phyloP scores from a whole-genome alignment of 2,888 invertebrate species.

The Tetranychus truncatus region DNA sequence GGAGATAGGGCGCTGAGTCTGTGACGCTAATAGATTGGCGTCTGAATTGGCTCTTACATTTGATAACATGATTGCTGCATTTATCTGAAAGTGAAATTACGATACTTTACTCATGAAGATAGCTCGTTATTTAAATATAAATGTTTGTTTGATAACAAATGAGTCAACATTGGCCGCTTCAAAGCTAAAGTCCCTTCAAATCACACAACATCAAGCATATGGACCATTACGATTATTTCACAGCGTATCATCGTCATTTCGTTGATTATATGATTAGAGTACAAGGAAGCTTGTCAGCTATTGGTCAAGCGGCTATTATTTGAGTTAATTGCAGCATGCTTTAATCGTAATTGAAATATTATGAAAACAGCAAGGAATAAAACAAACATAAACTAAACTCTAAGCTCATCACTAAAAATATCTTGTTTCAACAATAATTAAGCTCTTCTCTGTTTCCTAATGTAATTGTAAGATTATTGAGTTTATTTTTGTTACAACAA shows the following conservation, averaged over 20 bases:
- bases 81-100: slow-evolving; percentile 91
- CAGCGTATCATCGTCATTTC: background rate
- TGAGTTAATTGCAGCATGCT: too few relatives aligned
- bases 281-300: background rate
- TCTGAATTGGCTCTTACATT: slow-evolving; percentile 74
- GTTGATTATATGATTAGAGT: background rate
- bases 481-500: background rate
- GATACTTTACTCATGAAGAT: slow-evolving; percentile 67
- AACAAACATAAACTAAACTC: too few relatives aligned
- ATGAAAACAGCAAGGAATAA: too few relatives aligned
- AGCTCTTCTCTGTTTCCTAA: background rate
- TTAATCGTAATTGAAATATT: too few relatives aligned
- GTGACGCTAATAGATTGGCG: slow-evolving; percentile 83
- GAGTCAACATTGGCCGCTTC: too few relatives aligned
- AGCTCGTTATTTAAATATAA: slow-evolving; percentile 38
- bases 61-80: slow-evolving; percentile 62
- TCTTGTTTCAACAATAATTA: background rate
- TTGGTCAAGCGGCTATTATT: too few relatives aligned
- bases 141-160: background rate
- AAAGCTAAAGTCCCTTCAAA: too few relatives aligned
- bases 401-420: background rate
- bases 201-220: background rate
- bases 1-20: slow-evolving; percentile 66
- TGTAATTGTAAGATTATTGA: too few relatives aligned
- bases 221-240: background rate